Conservation (phyloP, 92 coral and sea anemone genomes). For the Zoanthus gigantus region DNA sequence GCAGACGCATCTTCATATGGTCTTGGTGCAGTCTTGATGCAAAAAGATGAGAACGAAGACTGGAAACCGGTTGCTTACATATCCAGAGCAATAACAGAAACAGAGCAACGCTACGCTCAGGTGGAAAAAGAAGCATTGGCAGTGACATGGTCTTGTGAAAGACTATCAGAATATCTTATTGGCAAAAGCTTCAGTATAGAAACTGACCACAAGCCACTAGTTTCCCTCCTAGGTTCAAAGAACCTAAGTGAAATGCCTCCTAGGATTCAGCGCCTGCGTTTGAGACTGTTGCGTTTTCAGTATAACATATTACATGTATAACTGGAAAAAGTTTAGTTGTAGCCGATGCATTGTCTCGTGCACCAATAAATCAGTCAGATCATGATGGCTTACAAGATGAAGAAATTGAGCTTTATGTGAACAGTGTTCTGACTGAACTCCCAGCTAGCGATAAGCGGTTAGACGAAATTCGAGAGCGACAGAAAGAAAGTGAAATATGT, state of each 20-base stretch:
- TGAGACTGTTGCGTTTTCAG: conserved; percentile 12
- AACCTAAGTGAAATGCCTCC: conserved; percentile 22
- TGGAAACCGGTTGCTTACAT: conserved; percentile 40
- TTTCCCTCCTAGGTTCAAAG: conserved; percentile 28
- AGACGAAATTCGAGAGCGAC: conserved; percentile 56
- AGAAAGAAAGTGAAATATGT: conserved; percentile 67
- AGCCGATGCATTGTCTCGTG: conserved; percentile 27
- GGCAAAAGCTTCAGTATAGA: conserved; percentile 29
- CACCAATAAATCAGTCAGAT: conserved; percentile 9
- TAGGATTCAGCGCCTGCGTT: conserved; percentile 13
- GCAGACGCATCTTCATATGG: conserved; percentile 10
- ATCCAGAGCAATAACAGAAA: conserved; percentile 7
- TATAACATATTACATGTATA: conserved; percentile 4
- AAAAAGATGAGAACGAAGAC: background rate
- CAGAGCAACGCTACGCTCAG: conserved; percentile 36
- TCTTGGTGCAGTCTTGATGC: conserved; percentile 11
- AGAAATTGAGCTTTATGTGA: conserved; percentile 68
- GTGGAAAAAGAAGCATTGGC: conserved; percentile 37
- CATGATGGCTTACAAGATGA: conserved; percentile 55
- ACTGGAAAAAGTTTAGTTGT: conserved; percentile 9
- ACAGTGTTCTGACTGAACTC: conserved; percentile 56
- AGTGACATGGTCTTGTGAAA: conserved; percentile 36
- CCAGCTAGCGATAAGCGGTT: conserved; percentile 64
- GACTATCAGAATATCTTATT: conserved; percentile 24
- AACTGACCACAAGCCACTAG: conserved; percentile 45